Percentiles rank a stretch among this genome's conserved stretches.
Conservation (phyloP, 2,888 invertebrate genomes). For the Aphidoletes aphidimyza region DNA sequence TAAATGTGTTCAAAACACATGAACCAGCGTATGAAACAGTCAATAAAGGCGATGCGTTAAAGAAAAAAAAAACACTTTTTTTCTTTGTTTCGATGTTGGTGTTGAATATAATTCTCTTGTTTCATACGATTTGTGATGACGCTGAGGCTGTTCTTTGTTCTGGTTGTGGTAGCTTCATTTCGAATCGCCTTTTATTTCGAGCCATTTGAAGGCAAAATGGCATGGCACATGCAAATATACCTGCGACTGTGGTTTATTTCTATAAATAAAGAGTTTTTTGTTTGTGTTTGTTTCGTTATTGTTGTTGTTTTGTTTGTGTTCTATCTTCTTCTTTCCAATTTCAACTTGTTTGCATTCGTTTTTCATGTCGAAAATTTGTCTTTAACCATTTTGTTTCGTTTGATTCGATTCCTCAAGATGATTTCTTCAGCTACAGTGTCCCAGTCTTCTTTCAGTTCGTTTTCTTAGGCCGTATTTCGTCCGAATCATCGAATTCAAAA, state of each 20-base stretch:
- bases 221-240: constrained; percentile 27
- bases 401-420: not conserved
- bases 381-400: not conserved
- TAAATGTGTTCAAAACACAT: not conserved
- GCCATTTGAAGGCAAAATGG: not conserved
- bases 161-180: not conserved
- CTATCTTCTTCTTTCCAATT: not conserved
- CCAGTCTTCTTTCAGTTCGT: not conserved
- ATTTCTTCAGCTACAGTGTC: not conserved
- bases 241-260: constrained; percentile 3
- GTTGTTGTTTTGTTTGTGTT: not conserved
- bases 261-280: constrained; percentile 37
- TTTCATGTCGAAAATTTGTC: constrained; percentile 44
- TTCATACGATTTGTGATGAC: not conserved
- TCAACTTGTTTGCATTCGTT: not conserved
- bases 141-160: not conserved
- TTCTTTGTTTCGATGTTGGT: constrained; percentile 36
- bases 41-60: not conserved
- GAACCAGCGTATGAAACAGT: not conserved
- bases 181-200: not conserved
- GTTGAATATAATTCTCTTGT: not conserved
- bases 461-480: too few species aligned
- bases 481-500: too few species aligned
- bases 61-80: not conserved
- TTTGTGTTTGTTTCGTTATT: too few species aligned